phyloP scores from a whole-genome alignment of 2,113 vertebrate species.

The Epinephelus lanceolatus region DNA sequence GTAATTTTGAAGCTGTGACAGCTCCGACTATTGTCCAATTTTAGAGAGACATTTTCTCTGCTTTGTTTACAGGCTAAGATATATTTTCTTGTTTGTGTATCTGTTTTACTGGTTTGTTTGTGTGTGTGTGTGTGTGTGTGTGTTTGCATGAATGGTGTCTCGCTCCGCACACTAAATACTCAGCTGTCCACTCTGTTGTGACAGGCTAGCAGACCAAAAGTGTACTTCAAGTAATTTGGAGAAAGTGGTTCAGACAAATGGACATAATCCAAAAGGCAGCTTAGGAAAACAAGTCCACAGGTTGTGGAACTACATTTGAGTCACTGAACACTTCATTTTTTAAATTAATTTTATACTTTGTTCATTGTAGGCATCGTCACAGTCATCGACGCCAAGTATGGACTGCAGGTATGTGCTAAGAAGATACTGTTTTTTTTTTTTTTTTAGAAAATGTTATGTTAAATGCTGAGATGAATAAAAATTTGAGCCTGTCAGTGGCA shows the following conservation, averaged over 20 bases:
- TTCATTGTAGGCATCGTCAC: conserved; percentile 90
- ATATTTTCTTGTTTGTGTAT: conserved; percentile 36
- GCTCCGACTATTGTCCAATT: neutral
- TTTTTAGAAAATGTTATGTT: neutral
- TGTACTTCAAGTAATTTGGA: conserved; percentile 33
- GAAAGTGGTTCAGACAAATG: conserved; percentile 46
- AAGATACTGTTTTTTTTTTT: neutral
- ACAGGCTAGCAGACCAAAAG: conserved; percentile 55
- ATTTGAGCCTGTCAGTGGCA: no score
- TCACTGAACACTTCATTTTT: neutral
- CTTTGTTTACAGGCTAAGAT: neutral
- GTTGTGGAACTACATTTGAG: neutral
- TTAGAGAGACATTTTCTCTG: neutral
- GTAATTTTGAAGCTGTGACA: neutral
- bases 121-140: neutral
- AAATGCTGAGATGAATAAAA: neutral
- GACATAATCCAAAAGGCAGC: conserved; percentile 52
- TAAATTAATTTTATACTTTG: conserved; percentile 1
- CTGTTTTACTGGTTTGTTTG: neutral
- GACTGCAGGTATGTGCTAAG: conserved; percentile 87
- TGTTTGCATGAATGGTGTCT: conserved; percentile 5
- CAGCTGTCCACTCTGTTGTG: conserved; percentile 69
- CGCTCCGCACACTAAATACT: conserved; percentile 40
- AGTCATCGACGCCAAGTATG: conserved; percentile 95
- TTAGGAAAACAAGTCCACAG: neutral